Conservation (phyloP, 1,140 invertebrate species). For the Zaprionus davidi region DNA sequence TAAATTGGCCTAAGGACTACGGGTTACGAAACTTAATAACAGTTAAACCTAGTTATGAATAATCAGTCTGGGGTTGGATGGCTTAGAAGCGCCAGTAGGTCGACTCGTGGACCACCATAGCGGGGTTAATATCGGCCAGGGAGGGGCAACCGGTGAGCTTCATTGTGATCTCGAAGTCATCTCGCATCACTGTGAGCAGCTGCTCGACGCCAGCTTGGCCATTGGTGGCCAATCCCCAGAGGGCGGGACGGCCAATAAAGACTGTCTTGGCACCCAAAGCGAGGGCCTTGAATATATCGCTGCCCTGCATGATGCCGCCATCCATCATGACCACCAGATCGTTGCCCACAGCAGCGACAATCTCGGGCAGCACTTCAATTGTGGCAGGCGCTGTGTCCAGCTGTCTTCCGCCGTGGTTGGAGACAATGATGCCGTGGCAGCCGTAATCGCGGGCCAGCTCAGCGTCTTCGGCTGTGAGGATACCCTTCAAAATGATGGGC, state of each 20-base stretch:
- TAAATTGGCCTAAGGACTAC: background rate
- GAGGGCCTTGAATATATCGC: slow-evolving; percentile 95
- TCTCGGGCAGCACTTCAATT: slow-evolving; percentile 94
- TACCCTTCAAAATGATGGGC: slow-evolving; percentile 95
- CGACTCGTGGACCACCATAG: slow-evolving; percentile 90
- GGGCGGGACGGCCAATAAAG: slow-evolving; percentile 93
- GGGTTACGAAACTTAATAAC: background rate
- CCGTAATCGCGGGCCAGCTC: slow-evolving; percentile 89
- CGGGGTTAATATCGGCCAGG: slow-evolving; percentile 86
- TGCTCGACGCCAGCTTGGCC: slow-evolving; percentile 92
- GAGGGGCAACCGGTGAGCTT: slow-evolving; percentile 90
- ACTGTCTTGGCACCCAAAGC: slow-evolving; percentile 96
- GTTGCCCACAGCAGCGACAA: slow-evolving; percentile 90
- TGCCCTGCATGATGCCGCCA: slow-evolving; percentile 94
- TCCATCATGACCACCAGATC: slow-evolving; percentile 94
- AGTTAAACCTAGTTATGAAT: background rate
- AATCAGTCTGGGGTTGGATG: slow-evolving; percentile 8
- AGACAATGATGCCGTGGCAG: slow-evolving; percentile 92
- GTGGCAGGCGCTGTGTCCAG: slow-evolving; percentile 93
- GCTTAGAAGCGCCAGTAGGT: slow-evolving; percentile 18
- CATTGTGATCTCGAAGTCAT: slow-evolving; percentile 92
- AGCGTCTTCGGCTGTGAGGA: slow-evolving; percentile 95
- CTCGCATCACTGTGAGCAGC: slow-evolving; percentile 90
- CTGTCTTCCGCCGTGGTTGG: slow-evolving; percentile 96
- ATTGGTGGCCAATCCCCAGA: slow-evolving; percentile 93